phyloP scores from a whole-genome alignment of 2,888 invertebrate species.

The Muscina levida region DNA sequence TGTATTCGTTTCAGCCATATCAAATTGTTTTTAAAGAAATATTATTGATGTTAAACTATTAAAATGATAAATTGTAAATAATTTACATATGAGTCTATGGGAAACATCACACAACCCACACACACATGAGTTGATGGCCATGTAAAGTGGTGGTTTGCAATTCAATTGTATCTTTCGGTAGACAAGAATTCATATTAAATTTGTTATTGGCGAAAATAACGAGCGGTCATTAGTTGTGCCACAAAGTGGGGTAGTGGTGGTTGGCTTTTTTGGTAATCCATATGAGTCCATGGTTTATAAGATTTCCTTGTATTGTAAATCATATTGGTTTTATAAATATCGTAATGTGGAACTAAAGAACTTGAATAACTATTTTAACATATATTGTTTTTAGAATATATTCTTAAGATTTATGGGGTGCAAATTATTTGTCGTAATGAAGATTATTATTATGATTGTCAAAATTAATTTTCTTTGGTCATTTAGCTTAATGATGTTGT shows the following conservation, averaged over 20 bases:
- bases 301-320: background rate
- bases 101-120: too few relatives aligned
- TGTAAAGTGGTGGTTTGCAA: conserved; percentile 23
- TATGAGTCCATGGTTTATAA: background rate
- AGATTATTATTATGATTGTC: conserved; percentile 19
- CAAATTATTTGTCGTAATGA: conserved; percentile 48
- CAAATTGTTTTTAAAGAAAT: conserved; percentile 63
- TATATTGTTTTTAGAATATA: background rate
- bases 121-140: background rate
- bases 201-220: conserved; percentile 32
- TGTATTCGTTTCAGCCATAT: conserved; percentile 47
- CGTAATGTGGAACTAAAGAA: too few relatives aligned
- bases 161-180: conserved; percentile 53
- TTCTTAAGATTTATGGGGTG: conserved; percentile 61
- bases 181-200: conserved; percentile 13
- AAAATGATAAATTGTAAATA: conserved; percentile 63
- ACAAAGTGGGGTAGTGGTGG: conserved; percentile 27
- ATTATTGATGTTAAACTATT: conserved; percentile 66
- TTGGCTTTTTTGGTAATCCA: background rate
- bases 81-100: conserved; percentile 58
- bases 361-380: too few relatives aligned
- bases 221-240: conserved; percentile 56
- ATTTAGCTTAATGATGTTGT: conserved; percentile 9
- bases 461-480: conserved; percentile 14
- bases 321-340: background rate